Conservation (phyloP, 2,888 invertebrate genomes). For the Thymelicus acteon region DNA sequence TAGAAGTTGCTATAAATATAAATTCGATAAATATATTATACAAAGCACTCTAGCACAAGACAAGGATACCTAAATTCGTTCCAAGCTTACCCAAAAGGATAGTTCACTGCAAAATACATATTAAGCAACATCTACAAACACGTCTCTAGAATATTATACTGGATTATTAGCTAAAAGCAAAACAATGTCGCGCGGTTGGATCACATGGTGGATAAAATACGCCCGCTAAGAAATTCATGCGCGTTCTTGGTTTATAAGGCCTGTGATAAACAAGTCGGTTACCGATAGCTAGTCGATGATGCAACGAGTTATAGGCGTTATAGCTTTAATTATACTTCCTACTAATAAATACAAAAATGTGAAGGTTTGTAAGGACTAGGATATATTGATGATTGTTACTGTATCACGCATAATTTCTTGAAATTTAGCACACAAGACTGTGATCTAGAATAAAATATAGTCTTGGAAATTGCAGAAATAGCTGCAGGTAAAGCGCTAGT, state of each 20-base stretch:
- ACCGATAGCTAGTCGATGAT: background rate
- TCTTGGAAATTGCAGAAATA: no score
- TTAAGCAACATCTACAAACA: slow-evolving; percentile 16
- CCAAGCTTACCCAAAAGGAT: slow-evolving; percentile 1
- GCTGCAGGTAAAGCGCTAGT: no score
- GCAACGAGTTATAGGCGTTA: slow-evolving; percentile 27
- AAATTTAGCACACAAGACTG: no score
- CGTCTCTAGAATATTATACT: slow-evolving; percentile 35
- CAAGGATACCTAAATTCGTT: background rate
- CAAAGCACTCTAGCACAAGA: background rate
- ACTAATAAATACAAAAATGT: background rate
- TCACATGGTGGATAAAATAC: slow-evolving; percentile 63
- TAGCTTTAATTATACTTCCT: slow-evolving; percentile 1
- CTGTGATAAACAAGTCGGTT: background rate
- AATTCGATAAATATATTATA: background rate
- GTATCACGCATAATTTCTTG: no score
- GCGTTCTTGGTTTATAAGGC: slow-evolving; percentile 40
- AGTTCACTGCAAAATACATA: slow-evolving; percentile 10
- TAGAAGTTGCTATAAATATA: background rate
- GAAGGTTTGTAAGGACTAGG: no score
- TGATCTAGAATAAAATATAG: no score
- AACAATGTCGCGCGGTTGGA: slow-evolving; percentile 61
- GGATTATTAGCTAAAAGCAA: slow-evolving; percentile 72
- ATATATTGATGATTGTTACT: no score
- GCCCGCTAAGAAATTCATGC: slow-evolving; percentile 57